Percentiles rank a stretch among this genome's conserved stretches.
phyloP scores from a whole-genome alignment of 2,888 invertebrate genomes.

The Mesorhabditis spiculigera region DNA sequence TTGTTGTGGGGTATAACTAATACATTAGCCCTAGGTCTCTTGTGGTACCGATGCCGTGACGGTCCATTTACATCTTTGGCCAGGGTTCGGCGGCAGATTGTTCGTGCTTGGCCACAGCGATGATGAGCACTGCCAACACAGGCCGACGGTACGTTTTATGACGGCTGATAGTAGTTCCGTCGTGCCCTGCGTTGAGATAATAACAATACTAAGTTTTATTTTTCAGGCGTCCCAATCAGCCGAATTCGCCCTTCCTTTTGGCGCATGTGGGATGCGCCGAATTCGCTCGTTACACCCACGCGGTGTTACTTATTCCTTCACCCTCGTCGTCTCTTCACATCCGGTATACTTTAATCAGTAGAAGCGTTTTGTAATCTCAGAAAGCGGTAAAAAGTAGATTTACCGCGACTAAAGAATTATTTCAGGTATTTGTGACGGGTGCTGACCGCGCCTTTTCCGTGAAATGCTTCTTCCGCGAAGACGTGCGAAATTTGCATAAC shows the following conservation, averaged over 20 bases:
- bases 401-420: not conserved
- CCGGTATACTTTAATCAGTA: slow-evolving; percentile 22
- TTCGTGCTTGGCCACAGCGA: slow-evolving; percentile 56
- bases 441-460: slow-evolving; percentile 55
- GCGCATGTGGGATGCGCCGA: slow-evolving; percentile 57
- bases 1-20: no score
- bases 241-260: slow-evolving; percentile 52
- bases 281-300: slow-evolving; percentile 40
- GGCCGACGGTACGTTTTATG: slow-evolving; percentile 2
- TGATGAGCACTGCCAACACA: slow-evolving; percentile 34
- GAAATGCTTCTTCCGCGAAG: slow-evolving; percentile 57
- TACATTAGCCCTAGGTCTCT: no score
- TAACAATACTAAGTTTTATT: not conserved
- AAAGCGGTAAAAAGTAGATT: not conserved
- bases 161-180: not conserved
- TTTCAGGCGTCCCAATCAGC: slow-evolving; percentile 9
- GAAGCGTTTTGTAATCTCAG: not conserved
- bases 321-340: slow-evolving; percentile 56
- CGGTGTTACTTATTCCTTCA: slow-evolving; percentile 57
- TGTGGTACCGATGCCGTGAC: slow-evolving; percentile 9
- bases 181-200: not conserved
- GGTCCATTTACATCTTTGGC: not conserved
- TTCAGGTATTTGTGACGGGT: slow-evolving; percentile 54
- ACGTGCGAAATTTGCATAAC: slow-evolving; percentile 52
- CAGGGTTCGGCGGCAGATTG: slow-evolving; percentile 33